phyloP scores from a whole-genome alignment of 2,113 vertebrate species.

The Semnornis frantzii region DNA sequence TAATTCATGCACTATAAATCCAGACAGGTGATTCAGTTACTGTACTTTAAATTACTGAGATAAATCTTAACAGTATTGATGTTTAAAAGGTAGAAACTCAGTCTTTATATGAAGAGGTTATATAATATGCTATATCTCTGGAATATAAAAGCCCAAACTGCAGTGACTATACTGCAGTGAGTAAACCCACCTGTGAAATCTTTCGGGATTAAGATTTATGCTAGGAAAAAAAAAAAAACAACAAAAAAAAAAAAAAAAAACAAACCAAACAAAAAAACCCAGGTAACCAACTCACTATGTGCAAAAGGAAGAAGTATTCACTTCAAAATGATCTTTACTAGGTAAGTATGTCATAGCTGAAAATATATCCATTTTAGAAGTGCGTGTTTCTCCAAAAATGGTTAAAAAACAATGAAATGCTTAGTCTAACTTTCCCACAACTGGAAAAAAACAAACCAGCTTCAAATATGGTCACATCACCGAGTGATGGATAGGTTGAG shows the following conservation, averaged over 20 bases:
- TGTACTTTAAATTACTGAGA: neutral
- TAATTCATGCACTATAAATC: neutral
- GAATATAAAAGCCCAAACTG: neutral
- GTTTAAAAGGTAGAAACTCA: neutral
- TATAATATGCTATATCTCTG: neutral
- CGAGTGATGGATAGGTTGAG: neutral
- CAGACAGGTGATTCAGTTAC: neutral
- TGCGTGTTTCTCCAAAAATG: neutral
- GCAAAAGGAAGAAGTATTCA: neutral
- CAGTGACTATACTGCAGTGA: neutral
- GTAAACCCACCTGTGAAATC: neutral
- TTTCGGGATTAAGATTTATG: neutral
- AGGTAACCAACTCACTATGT: neutral
- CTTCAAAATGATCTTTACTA: neutral
- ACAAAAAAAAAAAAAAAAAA: neutral
- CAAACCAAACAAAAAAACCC: no score
- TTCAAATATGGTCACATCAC: neutral
- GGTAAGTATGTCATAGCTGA: neutral
- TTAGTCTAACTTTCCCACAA: neutral
- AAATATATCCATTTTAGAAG: neutral
- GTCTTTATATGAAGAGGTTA: neutral
- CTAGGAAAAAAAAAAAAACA: no score
- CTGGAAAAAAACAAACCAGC: neutral
- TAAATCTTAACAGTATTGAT: neutral
- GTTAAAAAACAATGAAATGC: neutral